Evolutionary conservation across 2,888 invertebrate genomes (phyloP), one percentile per base, ranked within the genome.

Genomic region (Spicauda simplicius): DNA sequence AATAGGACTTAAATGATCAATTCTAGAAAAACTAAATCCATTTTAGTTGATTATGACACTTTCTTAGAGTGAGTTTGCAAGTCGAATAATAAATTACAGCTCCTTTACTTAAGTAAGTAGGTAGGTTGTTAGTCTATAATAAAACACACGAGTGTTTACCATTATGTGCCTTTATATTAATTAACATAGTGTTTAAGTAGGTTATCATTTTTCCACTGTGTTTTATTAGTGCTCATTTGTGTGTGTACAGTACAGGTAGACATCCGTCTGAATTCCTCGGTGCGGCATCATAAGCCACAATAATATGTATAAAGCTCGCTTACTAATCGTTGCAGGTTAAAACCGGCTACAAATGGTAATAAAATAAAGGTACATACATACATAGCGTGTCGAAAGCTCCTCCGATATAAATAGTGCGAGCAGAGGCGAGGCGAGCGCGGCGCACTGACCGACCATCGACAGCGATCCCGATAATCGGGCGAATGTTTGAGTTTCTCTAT

Each of bases 281-380:
- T 70, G 76, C 79, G 78, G 72, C 84, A 85, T 84, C 85, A 83
- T 85, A 82, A 77, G 82, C 83, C 81, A 85, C 84, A 87, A 83
- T 87, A 85, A 87, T 86, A 37, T 37, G 37, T 37, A 87, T 86
- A 86, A 84, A 81, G 85, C 84, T 81, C 80, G 87, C 81, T 84
- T 83, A 88, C 88, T 88, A 88, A 89, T 88, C 85, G 86, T 83
- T 80, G 83, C 85, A 84, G 85, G 87, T 87, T 88, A 86, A 88
- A 91, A 90, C 90, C 89, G 88, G 90, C 90, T 90, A 86, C 87
- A 88, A 91, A 91, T 90, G 86, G 91, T 89, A 88, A 90, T 91
- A 91, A 90, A 91, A 88, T 91, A 87, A 88, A 89, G 85, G 86
- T 85, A 87, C 82, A 80, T 82, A 85, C 82, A 86, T 84, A 89